Percentiles rank a stretch among this genome's conserved stretches.
Conservation (phyloP, 1,140 invertebrate genomes). For the Heliconius hewitsoni region DNA sequence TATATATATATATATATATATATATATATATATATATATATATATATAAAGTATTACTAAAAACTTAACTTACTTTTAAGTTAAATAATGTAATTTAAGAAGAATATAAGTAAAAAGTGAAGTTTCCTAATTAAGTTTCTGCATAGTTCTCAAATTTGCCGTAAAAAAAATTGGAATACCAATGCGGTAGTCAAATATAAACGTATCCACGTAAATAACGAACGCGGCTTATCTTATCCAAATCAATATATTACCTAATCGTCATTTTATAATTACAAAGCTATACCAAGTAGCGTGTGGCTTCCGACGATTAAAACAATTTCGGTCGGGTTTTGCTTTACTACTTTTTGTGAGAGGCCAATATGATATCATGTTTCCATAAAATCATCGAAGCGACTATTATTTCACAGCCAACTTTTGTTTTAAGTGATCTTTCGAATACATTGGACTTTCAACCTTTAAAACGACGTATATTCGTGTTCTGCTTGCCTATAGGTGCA, state of each 20-base stretch:
- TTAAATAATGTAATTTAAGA: no score
- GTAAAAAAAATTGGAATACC: not conserved
- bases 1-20: no score
- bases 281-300: slow-evolving; percentile 59
- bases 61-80: no score
- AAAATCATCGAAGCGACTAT: slow-evolving; percentile 80
- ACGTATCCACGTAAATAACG: not conserved
- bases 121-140: no score
- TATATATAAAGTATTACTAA: no score
- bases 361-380: slow-evolving; percentile 79
- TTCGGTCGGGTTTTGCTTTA: slow-evolving; percentile 72
- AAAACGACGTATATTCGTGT: slow-evolving; percentile 42
- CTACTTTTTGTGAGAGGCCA: slow-evolving; percentile 77
- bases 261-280: slow-evolving; percentile 62
- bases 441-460: slow-evolving; percentile 41
- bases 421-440: slow-evolving; percentile 48
- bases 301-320: slow-evolving; percentile 80
- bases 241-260: slow-evolving; percentile 26
- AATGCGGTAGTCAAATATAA: not conserved
- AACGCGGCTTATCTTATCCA: not conserved
- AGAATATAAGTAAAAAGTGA: no score
- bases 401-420: slow-evolving; percentile 62
- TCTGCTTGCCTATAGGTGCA: slow-evolving; percentile 24
- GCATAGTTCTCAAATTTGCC: no score
- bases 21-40: no score